phyloP scores from a whole-genome alignment of 2,797 vertebrate species.

The Novumbra hubbsi region DNA sequence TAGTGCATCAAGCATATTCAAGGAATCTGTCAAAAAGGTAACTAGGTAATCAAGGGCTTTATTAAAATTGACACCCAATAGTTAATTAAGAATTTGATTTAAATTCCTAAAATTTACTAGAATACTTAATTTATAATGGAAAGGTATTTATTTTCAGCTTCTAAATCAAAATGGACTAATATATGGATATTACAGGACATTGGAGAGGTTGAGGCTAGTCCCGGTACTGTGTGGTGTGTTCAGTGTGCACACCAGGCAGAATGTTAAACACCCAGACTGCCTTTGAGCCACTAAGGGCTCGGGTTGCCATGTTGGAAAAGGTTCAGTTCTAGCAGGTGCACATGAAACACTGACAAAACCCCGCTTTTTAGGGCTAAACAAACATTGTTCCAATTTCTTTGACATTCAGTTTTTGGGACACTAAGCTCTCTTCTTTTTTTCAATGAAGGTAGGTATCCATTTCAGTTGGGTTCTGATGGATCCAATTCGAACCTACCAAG shows the following conservation, averaged over 20 bases:
- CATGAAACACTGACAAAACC: conserved; percentile 28
- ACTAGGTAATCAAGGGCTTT: neutral
- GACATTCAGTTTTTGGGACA: conserved; percentile 13
- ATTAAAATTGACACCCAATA: neutral
- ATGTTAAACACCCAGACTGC: conserved; percentile 65
- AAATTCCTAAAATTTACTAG: too few relatives aligned
- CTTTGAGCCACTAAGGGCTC: conserved; percentile 46
- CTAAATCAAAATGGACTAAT: neutral
- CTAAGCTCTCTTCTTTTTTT: neutral
- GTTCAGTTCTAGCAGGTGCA: conserved; percentile 71
- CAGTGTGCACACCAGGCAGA: conserved; percentile 47
- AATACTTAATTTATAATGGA: neutral
- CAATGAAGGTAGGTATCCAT: neutral
- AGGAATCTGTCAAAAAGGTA: conserved; percentile 14
- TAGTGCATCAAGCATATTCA: conserved; percentile 12
- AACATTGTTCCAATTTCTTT: conserved; percentile 27
- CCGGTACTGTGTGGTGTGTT: conserved; percentile 21
- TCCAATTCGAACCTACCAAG: neutral
- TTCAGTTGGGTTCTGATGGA: neutral
- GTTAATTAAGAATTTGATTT: neutral
- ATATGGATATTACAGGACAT: neutral
- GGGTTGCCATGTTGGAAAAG: conserved; percentile 58
- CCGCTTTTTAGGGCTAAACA: conserved; percentile 28
- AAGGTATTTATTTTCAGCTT: neutral
- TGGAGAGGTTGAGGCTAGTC: neutral